Evolutionary conservation across 1,140 invertebrate species (phyloP).

Genomic region (Dinoponera quadriceps): DNA sequence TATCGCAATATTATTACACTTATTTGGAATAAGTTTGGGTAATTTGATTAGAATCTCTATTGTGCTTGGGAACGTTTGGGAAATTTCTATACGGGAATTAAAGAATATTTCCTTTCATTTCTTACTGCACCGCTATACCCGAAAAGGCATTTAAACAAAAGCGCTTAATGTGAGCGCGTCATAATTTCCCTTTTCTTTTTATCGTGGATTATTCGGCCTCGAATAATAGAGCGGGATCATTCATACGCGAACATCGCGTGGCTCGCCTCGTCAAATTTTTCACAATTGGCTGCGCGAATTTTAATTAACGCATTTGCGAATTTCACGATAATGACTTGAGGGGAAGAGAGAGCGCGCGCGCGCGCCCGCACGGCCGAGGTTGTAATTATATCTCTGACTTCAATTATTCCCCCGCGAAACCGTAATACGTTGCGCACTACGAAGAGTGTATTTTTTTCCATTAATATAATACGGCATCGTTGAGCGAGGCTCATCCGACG

Average conservation of each 20-base stretch:
- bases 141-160: background rate
- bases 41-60: too few relatives aligned
- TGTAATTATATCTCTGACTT: conserved; percentile 38
- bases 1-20: too few relatives aligned
- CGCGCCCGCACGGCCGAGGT: too few relatives aligned
- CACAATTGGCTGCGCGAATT: background rate
- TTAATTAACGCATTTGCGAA: conserved; percentile 36
- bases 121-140: background rate
- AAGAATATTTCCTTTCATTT: too few relatives aligned
- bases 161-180: background rate
- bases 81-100: too few relatives aligned
- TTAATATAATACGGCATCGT: conserved; percentile 41
- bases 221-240: background rate
- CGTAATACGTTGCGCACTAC: background rate
- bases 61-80: too few relatives aligned
- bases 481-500: conserved; percentile 12
- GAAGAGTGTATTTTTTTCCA: conserved; percentile 27
- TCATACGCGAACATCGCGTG: background rate
- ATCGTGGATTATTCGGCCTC: background rate
- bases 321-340: conserved; percentile 13
- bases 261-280: background rate
- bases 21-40: too few relatives aligned
- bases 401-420: conserved; percentile 17
- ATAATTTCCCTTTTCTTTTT: background rate
- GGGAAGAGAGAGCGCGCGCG: background rate